Evolutionary conservation across 2,797 vertebrate genomes (phyloP), one percentile per base, ranked within the genome.

Genomic region (Cryptoprocta ferox): DNA sequence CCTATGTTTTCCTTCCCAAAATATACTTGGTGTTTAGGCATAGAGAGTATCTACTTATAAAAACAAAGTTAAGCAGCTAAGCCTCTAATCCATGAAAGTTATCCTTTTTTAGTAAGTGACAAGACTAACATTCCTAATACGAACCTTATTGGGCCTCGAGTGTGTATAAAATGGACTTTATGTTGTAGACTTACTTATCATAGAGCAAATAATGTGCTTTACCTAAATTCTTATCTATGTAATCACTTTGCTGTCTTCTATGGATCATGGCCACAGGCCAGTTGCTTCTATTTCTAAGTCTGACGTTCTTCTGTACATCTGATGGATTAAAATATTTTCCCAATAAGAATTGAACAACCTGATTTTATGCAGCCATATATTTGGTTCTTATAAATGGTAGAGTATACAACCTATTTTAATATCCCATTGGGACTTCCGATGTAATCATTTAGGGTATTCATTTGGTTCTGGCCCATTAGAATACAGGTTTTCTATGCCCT

Each of bases 401-500:
- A 95, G 73, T 93, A 50, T 92, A 45, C 73, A 97, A 79, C 96
- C 93, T 98, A 95, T 98, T 97, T 95, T 68, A 75, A 68, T 70
- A 42, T 91, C 56, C 0, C 92, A 19, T 87, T 71, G 94, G 91
- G 80, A 97, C 95, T 95, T 98, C 97, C 91, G 73, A 75, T 89
- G 12, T 97, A 96, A 83, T 97, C 97, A 98, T 97, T 97, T 97
- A 96, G 97, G 87, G 80, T 97, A 95, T 92, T 98, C 86, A 97
- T 98, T 98, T 98, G 97, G 85, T 91, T 97, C 97, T 98, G 59
- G 63, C 93, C 95, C 95, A 98, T 98, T 97, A 98, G 97, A 97
- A 98, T 98, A 98, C 80, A 98, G 93, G 97, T 98, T 98, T 98
- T 98, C 97, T 98, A 82, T 98, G 94, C 96, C 97, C 95, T 98